Evolutionary conservation across 1,140 invertebrate genomes (phyloP), one percentile per base, ranked within the genome.

Genomic region (Orussus abietinus): DNA sequence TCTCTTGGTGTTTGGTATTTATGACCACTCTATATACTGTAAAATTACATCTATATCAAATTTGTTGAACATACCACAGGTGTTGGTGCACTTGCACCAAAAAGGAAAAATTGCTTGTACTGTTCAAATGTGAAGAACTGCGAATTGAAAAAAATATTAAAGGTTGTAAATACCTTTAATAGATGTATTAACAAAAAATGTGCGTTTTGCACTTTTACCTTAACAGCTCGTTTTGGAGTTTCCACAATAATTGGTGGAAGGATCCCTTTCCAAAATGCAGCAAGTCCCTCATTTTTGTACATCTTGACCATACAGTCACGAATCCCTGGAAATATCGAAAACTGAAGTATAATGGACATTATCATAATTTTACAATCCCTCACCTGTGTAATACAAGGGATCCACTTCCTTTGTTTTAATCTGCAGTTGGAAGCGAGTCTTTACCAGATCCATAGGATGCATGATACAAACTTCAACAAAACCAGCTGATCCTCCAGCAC

Each of bases 391-490:
- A 53, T 79, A 75, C 10, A 73, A 54, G 7, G 76, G 72, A 65
- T 78, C 76, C 19, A 31, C 33, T n/a, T 58, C 46, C 28, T 49
- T 57, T 15, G 55, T 47, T 39, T 75, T 77, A n/a, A 76, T 63
- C 65, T 90, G 88, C 20, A 92, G 76, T 69, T 92, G 89, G 50
- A 92, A 81, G 40, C 89, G 75, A 4, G 92, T 96, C 76, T 96
- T 96, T 1, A 96, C 81, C 38, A 96, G 72, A 74, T 96, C 92
- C 60, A 96, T 75, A 2, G 92, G 93, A 75, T 96, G 91, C 92
- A 96, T 96, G 40, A 96, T 85, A 59, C 88, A 93, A 33, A 95
- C 90, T 80, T 96, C 93, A 10, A 94, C 80, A 70, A 96, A 93
- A 47, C 91, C 90, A 51, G 91, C 91, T 47, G 87, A 90, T 42